phyloP scores from a whole-genome alignment of 2,113 vertebrate species.

The Bufo bufo region DNA sequence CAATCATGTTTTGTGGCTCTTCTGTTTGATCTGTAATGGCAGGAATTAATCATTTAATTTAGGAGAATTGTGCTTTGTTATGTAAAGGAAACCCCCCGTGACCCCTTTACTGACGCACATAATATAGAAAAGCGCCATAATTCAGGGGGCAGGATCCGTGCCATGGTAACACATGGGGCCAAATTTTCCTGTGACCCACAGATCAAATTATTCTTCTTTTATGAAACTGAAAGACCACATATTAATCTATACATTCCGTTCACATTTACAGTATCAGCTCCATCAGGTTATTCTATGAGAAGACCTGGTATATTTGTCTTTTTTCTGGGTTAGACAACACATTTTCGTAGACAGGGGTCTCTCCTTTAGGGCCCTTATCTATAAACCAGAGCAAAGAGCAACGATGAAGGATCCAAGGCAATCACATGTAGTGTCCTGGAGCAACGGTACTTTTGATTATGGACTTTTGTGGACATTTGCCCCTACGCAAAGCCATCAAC shows the following conservation, averaged over 20 bases:
- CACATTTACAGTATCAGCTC: background rate
- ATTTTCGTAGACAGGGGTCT: background rate
- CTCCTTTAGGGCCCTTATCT: background rate
- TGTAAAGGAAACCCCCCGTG: constrained; percentile 74
- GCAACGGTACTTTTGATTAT: no score
- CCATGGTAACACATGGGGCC: constrained; percentile 64
- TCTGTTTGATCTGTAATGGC: constrained; percentile 79
- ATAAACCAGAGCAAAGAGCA: background rate
- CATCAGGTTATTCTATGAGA: background rate
- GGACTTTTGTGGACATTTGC: no score
- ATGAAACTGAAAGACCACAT: background rate
- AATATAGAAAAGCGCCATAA: constrained; percentile 38
- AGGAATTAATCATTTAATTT: constrained; percentile 81
- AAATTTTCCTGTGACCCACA: constrained; percentile 17
- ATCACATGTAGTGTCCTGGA: no score
- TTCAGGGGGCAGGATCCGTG: constrained; percentile 65
- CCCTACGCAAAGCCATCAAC: no score
- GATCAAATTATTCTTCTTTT: constrained; percentile 18
- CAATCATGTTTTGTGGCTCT: constrained; percentile 83
- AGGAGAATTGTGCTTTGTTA: constrained; percentile 83
- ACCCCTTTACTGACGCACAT: constrained; percentile 65
- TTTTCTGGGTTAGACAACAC: background rate
- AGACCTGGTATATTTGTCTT: background rate
- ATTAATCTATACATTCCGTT: background rate
- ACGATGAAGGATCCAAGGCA: background rate